phyloP scores from a whole-genome alignment of 2,888 invertebrate genomes.

The Tridacna crocea region DNA sequence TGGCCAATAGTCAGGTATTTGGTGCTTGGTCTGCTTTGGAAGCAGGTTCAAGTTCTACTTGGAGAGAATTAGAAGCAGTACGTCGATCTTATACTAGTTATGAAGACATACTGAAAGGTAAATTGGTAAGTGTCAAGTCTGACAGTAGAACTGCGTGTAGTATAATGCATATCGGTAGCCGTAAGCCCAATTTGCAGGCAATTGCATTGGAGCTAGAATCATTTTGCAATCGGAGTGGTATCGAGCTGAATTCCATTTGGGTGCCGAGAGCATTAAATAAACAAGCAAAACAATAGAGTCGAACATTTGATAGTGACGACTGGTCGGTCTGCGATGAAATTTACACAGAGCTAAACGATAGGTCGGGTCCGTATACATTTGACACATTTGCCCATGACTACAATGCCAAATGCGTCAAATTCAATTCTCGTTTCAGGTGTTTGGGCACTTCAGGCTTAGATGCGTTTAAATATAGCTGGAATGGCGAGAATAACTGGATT shows the following conservation, averaged over 20 bases:
- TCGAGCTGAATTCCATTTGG: constrained; percentile 45
- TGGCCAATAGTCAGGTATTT: no score
- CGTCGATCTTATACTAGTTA: no score
- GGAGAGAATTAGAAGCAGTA: no score
- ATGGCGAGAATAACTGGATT: constrained; percentile 9
- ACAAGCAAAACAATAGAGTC: constrained; percentile 48
- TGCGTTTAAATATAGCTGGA: constrained; percentile 18
- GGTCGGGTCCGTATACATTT: constrained; percentile 49
- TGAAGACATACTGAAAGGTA: no score
- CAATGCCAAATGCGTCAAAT: constrained; percentile 31
- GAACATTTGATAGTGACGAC: constrained; percentile 53
- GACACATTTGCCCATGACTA: constrained; percentile 38
- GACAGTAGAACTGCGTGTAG: constrained; percentile 18
- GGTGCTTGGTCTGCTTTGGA: no score
- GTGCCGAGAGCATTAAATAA: constrained; percentile 47
- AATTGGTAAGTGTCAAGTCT: not conserved
- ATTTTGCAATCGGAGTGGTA: constrained; percentile 33
- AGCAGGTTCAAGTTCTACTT: no score
- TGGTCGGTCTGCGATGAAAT: constrained; percentile 51
- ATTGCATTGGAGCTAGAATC: constrained; percentile 38
- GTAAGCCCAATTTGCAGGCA: no score
- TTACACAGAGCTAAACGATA: constrained; percentile 32
- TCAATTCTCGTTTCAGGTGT: constrained; percentile 27
- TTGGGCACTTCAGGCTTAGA: constrained; percentile 23
- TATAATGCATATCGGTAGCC: no score